Evolutionary conservation across 1,140 invertebrate species (phyloP), one percentile per base, ranked within the genome.

Genomic region (Medauroidea extradentata): DNA sequence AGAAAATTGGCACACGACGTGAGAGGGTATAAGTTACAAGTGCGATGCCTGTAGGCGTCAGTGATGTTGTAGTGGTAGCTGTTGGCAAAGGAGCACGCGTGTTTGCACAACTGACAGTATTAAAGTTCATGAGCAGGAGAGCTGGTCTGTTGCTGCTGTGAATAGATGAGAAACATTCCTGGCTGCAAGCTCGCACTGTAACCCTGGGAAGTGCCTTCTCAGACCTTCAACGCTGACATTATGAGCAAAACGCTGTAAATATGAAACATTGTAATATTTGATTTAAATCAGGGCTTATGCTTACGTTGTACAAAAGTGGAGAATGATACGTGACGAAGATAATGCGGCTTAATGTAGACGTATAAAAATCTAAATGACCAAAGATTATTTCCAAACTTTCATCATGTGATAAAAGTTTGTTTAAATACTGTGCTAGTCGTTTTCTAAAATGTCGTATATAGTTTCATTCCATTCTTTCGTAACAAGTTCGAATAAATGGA

Each of bases 171-270:
- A 34, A 34, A 34, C 29, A 34, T 34, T 34, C 29, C 29, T 34
- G 29, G 29, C 29, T 34, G 29, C 29, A 34, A 4, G 11, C 29
- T 34, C 29, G 29, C 29, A 34, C 11, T 34, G 29, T 34, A 34
- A 34, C 29, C 5, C 29, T 34, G 29, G 44, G 53, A 43, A 55
- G 53, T 55, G 53, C 53, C 53, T 55, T 55, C 53, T 55, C 53
- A 44, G 23, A 55, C 53, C 53, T 55, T 55, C 42, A 24, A 55
- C 29, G 29, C 29, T 34, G 29, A 34, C 29, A 34, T 34, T 34
- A 11, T 34, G 29, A 34, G 29, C 29, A 34, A 34, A 34, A 34
- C 29, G 29, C 29, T 50, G 48, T 50, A 50, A n/a, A 50, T 50
- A 50, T 23, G 19, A 25, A 27, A 25, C 27, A 25, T 13, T 50